These are phyloP conservation scores for Melinaea menophilus DNA, from an alignment of 2,888 invertebrate genomes.

Conservation along the genomic window DNA sequence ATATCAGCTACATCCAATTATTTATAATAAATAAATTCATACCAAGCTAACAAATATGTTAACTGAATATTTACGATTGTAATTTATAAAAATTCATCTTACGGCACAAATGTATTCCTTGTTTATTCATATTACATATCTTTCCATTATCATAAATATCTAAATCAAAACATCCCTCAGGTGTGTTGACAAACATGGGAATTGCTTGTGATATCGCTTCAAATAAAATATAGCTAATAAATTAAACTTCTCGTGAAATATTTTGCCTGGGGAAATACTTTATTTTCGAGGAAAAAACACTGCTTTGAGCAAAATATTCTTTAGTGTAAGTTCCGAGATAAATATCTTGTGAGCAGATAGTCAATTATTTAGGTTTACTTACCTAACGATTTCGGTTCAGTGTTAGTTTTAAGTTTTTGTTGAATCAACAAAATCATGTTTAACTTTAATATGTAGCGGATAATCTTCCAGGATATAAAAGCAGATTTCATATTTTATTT, in stretches of 20 bases:
- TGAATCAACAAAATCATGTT: no score
- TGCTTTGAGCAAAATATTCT: conserved; percentile 4
- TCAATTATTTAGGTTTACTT: not conserved
- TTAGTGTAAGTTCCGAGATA: not conserved
- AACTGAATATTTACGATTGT: not conserved
- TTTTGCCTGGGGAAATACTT: conserved; percentile 13
- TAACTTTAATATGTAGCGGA: no score
- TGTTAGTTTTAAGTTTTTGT: no score
- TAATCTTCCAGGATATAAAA: no score
- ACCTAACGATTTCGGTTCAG: not conserved
- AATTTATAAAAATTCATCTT: not conserved
- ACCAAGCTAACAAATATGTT: no score
- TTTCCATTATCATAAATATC: conserved; percentile 16
- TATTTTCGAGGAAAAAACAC: conserved; percentile 9
- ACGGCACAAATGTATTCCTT: conserved; percentile 1
- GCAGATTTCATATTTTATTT: no score
- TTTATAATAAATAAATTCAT: no score
- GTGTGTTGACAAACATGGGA: conserved; percentile 14
- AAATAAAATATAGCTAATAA: conserved; percentile 6
- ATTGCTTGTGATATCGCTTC: conserved; percentile 11
- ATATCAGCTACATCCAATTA: no score
- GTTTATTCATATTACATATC: conserved; percentile 7
- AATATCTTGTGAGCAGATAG: not conserved
- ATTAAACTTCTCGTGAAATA: conserved; percentile 12
- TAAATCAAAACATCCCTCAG: conserved; percentile 13